These are phyloP conservation scores for Rhagium mordax DNA, from an alignment of 2,888 invertebrate species.

Conservation along the genomic window DNA sequence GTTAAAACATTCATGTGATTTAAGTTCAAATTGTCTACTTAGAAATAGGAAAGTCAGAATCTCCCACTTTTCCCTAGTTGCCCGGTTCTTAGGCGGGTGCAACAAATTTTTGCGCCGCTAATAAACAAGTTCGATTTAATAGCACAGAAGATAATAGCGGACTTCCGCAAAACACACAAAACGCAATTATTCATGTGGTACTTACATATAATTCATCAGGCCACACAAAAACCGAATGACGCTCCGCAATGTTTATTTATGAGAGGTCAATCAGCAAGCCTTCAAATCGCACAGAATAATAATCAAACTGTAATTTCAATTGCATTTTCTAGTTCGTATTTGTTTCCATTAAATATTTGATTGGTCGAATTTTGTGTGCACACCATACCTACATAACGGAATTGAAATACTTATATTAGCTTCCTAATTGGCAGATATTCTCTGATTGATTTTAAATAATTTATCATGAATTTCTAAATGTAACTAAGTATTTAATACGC, in stretches of 20 bases:
- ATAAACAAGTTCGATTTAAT: no score
- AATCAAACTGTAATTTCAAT: conserved; percentile 35
- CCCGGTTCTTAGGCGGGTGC: no score
- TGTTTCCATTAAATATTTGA: conserved; percentile 32
- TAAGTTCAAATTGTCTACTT: no score
- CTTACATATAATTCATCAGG: conserved; percentile 7
- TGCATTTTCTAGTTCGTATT: conserved; percentile 36
- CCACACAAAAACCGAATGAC: conserved; percentile 21
- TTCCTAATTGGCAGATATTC: conserved; percentile 37
- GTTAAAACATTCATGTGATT: no score
- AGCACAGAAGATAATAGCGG: no score
- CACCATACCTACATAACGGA: conserved; percentile 34
- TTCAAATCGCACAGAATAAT: conserved; percentile 26
- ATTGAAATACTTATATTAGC: conserved; percentile 39
- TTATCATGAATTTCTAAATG: no score
- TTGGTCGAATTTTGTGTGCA: conserved; percentile 37
- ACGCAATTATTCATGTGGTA: conserved; percentile 1
- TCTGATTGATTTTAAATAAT: conserved; percentile 30
- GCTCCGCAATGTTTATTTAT: conserved; percentile 21
- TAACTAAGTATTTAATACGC: no score
- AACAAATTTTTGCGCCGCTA: no score
- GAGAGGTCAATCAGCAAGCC: conserved; percentile 20
- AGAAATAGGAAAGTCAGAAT: no score
- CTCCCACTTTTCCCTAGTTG: no score
- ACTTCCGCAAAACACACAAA: conserved; percentile 15